Evolutionary conservation across 1,140 invertebrate genomes (phyloP), one percentile per base, ranked within the genome.

Genomic region (Lordiphosa clarofinis): DNA sequence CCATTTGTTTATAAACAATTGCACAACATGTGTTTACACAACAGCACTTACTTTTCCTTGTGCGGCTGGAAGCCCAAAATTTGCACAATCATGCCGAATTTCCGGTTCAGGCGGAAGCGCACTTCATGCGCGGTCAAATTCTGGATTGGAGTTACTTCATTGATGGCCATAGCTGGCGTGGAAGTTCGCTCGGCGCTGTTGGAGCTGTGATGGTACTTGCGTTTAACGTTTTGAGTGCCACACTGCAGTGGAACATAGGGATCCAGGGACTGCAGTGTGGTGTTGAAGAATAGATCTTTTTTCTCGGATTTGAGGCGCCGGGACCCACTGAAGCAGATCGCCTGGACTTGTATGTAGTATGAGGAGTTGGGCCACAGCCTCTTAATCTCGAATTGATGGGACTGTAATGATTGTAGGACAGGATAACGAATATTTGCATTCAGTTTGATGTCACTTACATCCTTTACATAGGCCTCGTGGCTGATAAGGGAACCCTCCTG

Each of bases 301-400:
- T 94, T 94, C 42, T 93, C 91, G 35, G 93, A 93, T 40, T 92
- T 91, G 10, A 94, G 84, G 56, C 92, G 91, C n/a, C 92, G 90
- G 11, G 90, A 89, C 2, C 93, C 93, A 68, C 90, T 93, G 54
- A 93, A 90, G 19, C 92, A 91, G 19, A 94, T 90, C 4, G 92
- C 93, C 84, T 94, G 93, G 2, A 94, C 92, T 91, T 94, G 93
- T 11, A 94, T 89, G 66, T 94, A 94, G 73, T 94, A 94, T 79
- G 92, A 91, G 1, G 92, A 93, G 66, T 92, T 91, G 4, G 91
- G 90, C 67, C 92, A 89, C 38, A 94, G 84, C 61, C 92, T 91
- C 65, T 90, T 91, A 61, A 94, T 90, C 64, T 92, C 90, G 28
- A 69, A 81, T 15, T 87, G 73, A 52, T 81, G 75, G 0, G 72